Conservation (phyloP, 2,888 invertebrate genomes). For the Cephus sareptanus region DNA sequence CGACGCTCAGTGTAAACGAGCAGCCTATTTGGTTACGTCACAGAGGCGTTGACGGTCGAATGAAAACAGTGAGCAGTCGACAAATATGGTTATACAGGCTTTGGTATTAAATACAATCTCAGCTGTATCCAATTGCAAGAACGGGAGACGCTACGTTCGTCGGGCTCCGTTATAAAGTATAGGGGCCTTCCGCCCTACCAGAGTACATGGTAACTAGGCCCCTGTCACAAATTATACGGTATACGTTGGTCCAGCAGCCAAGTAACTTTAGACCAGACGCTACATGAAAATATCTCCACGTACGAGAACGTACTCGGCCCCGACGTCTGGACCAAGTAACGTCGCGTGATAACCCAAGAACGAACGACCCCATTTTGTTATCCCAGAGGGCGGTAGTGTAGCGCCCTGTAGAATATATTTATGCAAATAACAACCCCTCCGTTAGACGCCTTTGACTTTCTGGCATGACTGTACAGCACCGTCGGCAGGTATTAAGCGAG, state of each 20-base stretch:
- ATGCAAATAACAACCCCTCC: constrained; percentile 31
- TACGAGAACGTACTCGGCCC: background rate
- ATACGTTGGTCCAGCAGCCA: background rate
- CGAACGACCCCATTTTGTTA: constrained; percentile 13
- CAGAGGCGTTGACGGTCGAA: background rate
- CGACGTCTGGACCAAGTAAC: background rate
- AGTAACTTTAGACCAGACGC: background rate
- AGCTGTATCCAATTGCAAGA: background rate
- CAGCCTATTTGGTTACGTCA: background rate
- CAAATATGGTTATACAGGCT: background rate
- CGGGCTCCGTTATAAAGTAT: background rate
- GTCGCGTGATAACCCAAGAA: constrained; percentile 10
- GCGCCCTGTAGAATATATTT: constrained; percentile 30
- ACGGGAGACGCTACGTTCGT: background rate
- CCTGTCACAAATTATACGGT: background rate
- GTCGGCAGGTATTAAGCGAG: constrained; percentile 45
- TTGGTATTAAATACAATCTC: background rate
- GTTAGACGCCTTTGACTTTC: constrained; percentile 14
- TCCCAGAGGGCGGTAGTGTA: constrained; percentile 7
- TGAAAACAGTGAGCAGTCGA: background rate
- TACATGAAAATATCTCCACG: background rate
- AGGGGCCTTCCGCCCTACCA: background rate
- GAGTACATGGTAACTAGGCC: too few species aligned
- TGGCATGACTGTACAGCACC: constrained; percentile 19
- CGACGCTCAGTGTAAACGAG: background rate